Percentiles rank a stretch among this genome's conserved stretches.
Evolutionary conservation across 2,113 vertebrate species (phyloP).

Genomic region (Geococcyx californianus): DNA sequence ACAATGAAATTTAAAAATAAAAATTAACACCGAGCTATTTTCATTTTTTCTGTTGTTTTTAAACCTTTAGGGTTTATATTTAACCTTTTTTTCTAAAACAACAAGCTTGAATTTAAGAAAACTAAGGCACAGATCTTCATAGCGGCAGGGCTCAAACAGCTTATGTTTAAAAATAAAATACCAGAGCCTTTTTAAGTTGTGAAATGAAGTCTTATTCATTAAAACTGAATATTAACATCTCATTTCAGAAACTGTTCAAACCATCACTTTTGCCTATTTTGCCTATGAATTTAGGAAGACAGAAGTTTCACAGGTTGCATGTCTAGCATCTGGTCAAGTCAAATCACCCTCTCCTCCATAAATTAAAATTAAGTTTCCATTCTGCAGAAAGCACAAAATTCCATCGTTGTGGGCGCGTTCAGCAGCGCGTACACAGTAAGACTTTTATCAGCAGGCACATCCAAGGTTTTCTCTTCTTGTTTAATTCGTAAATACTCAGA

Average conservation of each 20-base stretch:
- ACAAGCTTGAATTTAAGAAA: slow-evolving; percentile 20
- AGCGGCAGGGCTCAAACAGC: background rate
- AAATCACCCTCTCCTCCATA: slow-evolving; percentile 51
- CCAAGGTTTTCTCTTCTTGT: background rate
- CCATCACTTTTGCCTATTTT: slow-evolving; percentile 46
- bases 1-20: background rate
- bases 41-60: background rate
- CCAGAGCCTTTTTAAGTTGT: slow-evolving; percentile 13
- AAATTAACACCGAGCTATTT: background rate
- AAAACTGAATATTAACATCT: slow-evolving; percentile 59
- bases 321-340: slow-evolving; percentile 57
- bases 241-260: slow-evolving; percentile 46
- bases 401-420: background rate
- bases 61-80: background rate
- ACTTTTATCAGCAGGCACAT: background rate
- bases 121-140: slow-evolving; percentile 13
- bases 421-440: background rate
- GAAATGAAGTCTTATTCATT: slow-evolving; percentile 21
- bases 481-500: background rate
- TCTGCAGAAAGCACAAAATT: slow-evolving; percentile 39
- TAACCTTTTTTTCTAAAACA: slow-evolving; percentile 18
- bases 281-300: slow-evolving; percentile 52
- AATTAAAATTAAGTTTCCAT: slow-evolving; percentile 47
- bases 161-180: slow-evolving; percentile 59
- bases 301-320: slow-evolving; percentile 57